These are phyloP conservation scores for Drepanosiphum platanoidis DNA, from an alignment of 2,888 invertebrate species.

Conservation along the genomic window DNA sequence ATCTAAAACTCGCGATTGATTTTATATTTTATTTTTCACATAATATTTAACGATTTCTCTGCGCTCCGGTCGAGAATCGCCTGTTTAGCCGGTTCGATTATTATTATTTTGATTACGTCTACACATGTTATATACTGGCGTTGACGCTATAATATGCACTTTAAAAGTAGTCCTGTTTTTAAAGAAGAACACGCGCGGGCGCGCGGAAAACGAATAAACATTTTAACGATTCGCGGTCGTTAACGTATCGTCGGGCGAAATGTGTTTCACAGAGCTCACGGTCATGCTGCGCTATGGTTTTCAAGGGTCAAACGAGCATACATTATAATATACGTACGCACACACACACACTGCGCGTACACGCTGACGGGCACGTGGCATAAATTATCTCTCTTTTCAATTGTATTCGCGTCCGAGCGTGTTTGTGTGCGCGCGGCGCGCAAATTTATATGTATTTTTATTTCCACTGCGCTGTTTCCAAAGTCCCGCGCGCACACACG, in stretches of 20 bases:
- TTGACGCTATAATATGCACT: background rate
- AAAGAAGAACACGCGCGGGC: too few relatives aligned
- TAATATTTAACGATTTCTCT: too few relatives aligned
- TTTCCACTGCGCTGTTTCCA: background rate
- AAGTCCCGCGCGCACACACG: background rate
- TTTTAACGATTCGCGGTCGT: background rate
- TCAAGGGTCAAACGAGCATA: conserved; percentile 47
- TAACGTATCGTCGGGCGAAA: conserved; percentile 5
- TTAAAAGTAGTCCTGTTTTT: too few relatives aligned
- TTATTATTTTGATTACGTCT: too few relatives aligned
- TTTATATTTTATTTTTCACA: too few relatives aligned
- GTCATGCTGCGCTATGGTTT: conserved; percentile 31
- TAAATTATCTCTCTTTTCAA: conserved; percentile 56
- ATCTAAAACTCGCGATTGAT: too few relatives aligned
- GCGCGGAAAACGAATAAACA: background rate
- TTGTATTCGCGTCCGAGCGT: background rate
- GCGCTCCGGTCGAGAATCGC: too few relatives aligned
- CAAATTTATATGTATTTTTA: background rate
- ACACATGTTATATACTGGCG: too few relatives aligned
- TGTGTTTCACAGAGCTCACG: conserved; percentile 1
- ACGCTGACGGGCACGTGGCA: conserved; percentile 51
- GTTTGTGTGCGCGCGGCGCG: too few relatives aligned
- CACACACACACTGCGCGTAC: background rate
- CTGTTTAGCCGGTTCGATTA: too few relatives aligned
- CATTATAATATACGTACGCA: background rate